phyloP scores from a whole-genome alignment of 2,113 vertebrate species.

The Pteronura brasiliensis region DNA sequence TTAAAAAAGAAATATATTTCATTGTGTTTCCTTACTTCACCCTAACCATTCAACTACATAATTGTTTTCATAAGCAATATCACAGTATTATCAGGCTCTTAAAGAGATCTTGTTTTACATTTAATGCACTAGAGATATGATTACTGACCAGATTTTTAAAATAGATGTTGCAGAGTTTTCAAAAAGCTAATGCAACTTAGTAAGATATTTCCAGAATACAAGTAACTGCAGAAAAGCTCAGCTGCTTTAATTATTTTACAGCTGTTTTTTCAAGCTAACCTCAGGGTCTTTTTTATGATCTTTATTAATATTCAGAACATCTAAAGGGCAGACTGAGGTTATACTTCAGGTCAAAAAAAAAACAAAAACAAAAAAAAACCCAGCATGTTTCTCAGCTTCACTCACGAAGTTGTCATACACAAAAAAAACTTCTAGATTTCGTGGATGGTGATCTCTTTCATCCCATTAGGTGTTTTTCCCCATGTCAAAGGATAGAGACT shows the following conservation, averaged over 20 bases:
- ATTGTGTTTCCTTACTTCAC: background rate
- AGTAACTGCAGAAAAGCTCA: slow-evolving; percentile 28
- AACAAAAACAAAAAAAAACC: background rate
- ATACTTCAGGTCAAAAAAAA: background rate
- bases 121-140: slow-evolving; percentile 49
- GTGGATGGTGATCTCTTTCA: background rate
- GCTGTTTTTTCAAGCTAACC: slow-evolving; percentile 9
- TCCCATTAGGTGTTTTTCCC: background rate
- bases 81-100: background rate
- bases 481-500: background rate
- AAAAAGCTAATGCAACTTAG: slow-evolving; percentile 52
- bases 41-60: background rate
- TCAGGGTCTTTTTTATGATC: background rate
- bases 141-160: slow-evolving; percentile 60
- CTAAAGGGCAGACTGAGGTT: background rate
- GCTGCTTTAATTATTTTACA: slow-evolving; percentile 35
- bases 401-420: background rate
- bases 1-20: background rate
- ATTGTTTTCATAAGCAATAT: background rate
- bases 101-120: background rate
- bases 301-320: slow-evolving; percentile 28
- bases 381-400: background rate
- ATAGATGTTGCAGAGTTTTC: slow-evolving; percentile 51
- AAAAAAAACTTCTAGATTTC: background rate
- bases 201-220: slow-evolving; percentile 53